A percentile compares a stretch with the other conserved stretches of the same genome.
Conservation (phyloP, 2,888 invertebrate species). For the Macropis europaea region DNA sequence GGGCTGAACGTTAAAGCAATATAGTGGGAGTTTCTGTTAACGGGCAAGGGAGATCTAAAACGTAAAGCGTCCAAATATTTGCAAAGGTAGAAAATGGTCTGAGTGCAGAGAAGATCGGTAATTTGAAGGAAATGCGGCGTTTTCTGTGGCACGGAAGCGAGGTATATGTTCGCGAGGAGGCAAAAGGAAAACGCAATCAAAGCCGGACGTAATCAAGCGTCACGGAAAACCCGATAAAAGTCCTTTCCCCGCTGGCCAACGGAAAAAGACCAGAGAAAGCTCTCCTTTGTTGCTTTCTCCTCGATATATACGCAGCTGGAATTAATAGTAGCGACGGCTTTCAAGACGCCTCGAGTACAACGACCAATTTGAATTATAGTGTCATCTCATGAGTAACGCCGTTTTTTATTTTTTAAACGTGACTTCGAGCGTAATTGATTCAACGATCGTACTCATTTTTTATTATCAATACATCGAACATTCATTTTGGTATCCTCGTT, state of each 20-base stretch:
- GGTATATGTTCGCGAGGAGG: neutral
- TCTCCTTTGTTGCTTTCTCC: neutral
- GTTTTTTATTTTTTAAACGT: too few species aligned
- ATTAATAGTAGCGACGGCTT: constrained; percentile 6
- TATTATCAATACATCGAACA: too few species aligned
- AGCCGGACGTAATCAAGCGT: constrained; percentile 30
- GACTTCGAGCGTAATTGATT: too few species aligned
- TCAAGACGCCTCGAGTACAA: too few species aligned
- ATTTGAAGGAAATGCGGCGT: neutral
- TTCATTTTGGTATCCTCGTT: too few species aligned
- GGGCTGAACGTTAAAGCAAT: too few species aligned
- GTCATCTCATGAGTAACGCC: too few species aligned
- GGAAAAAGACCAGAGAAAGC: constrained; percentile 6
- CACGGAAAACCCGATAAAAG: constrained; percentile 6
- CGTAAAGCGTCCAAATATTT: constrained; percentile 5
- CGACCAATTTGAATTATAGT: too few species aligned
- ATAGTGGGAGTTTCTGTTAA: too few species aligned
- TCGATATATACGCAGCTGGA: neutral
- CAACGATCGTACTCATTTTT: too few species aligned
- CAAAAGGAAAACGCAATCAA: constrained; percentile 22
- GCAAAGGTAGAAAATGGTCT: neutral
- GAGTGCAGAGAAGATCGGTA: neutral
- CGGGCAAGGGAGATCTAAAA: too few species aligned
- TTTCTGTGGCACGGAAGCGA: too few species aligned
- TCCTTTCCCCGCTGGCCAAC: neutral